Conservation (phyloP, 2,797 vertebrate species). For the Taeniopygia guttata region DNA sequence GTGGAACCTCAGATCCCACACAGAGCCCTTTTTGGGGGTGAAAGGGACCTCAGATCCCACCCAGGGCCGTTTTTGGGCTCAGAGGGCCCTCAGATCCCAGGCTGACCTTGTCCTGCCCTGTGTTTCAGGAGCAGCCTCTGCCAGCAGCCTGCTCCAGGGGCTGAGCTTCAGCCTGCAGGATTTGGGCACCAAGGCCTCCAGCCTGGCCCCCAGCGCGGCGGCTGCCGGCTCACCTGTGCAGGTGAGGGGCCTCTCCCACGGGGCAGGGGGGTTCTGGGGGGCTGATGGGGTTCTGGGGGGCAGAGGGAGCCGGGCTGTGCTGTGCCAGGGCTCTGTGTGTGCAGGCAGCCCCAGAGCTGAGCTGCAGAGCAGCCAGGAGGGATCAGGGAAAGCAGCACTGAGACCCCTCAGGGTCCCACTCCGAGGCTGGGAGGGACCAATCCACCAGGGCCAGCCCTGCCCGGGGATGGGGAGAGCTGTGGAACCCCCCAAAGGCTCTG, state of each 20-base stretch:
- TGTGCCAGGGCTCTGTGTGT: too few relatives aligned
- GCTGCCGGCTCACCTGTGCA: conserved; percentile 75
- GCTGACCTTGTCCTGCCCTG: neutral
- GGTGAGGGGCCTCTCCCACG: conserved; percentile 64
- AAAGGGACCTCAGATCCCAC: too few relatives aligned
- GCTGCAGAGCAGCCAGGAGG: neutral
- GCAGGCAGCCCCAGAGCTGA: neutral
- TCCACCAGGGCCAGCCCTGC: neutral
- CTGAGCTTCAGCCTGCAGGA: conserved; percentile 98
- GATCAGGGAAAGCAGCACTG: neutral
- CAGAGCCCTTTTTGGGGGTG: too few relatives aligned
- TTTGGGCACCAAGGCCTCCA: conserved; percentile 86
- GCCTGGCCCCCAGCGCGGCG: conserved; percentile 75
- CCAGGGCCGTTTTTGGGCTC: too few relatives aligned
- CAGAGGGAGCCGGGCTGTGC: neutral
- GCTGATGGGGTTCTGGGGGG: neutral
- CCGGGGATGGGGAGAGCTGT: neutral
- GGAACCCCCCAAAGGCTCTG: neutral
- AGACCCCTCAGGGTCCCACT: neutral
- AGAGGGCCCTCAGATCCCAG: too few relatives aligned
- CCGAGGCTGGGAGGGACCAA: neutral
- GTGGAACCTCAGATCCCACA: too few relatives aligned
- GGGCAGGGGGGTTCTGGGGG: neutral
- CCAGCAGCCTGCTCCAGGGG: conserved; percentile 95
- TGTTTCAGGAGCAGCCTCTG: conserved; percentile 80